Percentiles rank a stretch among this genome's conserved stretches.
These are phyloP conservation scores for Acanthopleura granulata DNA, from an alignment of 2,888 invertebrate genomes.

Conservation along the genomic window DNA sequence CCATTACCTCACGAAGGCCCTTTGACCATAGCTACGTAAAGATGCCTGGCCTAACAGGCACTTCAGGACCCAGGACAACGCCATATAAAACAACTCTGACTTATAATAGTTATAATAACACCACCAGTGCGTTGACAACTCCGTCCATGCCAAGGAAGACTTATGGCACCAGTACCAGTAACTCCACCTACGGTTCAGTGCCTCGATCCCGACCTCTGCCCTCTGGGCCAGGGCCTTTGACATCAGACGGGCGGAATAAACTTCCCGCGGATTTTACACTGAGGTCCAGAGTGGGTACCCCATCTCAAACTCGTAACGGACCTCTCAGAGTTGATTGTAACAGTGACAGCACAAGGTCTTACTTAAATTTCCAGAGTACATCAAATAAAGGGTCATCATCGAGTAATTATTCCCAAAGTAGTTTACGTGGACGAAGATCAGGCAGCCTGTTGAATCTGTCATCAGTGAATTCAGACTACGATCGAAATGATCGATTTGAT, in stretches of 20 bases:
- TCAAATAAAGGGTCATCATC: not conserved
- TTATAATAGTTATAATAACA: not conserved
- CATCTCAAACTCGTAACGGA: conserved; percentile 23
- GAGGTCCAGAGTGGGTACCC: not conserved
- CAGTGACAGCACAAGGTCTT: not conserved
- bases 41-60: conserved; percentile 4
- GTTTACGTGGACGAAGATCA: conserved; percentile 5
- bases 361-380: not conserved
- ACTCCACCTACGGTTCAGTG: not conserved
- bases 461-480: not conserved
- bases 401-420: not conserved
- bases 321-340: conserved; percentile 49
- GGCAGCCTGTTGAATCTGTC: not conserved
- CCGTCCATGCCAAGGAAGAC: not conserved
- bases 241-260: conserved; percentile 40
- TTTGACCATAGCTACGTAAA: not conserved
- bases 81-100: not conserved
- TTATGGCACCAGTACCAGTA: not conserved
- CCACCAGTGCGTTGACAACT: not conserved
- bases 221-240: conserved; percentile 52
- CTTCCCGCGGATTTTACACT: conserved; percentile 22
- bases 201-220: conserved; percentile 41
- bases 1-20: not conserved
- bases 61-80: not conserved
- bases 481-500: not conserved